These are phyloP conservation scores for Mohoua ochrocephala DNA, from an alignment of 2,113 vertebrate species.

Conservation along the genomic window DNA sequence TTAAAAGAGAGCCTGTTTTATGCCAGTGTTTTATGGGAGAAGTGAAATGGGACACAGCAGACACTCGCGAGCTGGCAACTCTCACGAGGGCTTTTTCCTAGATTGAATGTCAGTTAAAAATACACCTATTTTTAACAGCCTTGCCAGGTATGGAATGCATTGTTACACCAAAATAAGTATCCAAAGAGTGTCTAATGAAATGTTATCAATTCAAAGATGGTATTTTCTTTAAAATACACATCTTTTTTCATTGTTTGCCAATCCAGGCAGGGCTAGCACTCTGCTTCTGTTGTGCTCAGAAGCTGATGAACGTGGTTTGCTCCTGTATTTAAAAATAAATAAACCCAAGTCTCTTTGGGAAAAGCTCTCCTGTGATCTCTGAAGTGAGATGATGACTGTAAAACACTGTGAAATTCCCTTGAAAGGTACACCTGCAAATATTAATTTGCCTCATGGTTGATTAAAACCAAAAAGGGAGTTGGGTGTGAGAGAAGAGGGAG, in stretches of 20 bases:
- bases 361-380: not conserved
- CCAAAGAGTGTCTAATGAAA: not conserved
- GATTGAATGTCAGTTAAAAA: not conserved
- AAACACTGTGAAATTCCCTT: not conserved
- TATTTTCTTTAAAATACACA: not conserved
- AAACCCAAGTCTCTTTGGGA: not conserved
- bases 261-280: not conserved
- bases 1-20: not conserved
- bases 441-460: not conserved
- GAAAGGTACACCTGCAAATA: not conserved
- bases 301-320: not conserved
- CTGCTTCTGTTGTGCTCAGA: not conserved
- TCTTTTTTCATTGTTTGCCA: not conserved
- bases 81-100: not conserved
- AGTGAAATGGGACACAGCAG: not conserved
- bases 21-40: not conserved
- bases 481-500: not conserved
- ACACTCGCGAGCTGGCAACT: not conserved
- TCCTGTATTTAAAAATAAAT: not conserved
- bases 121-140: not conserved
- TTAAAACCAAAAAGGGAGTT: not conserved
- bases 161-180: not conserved
- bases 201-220: not conserved
- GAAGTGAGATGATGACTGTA: not conserved
- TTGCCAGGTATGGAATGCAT: not conserved